These are phyloP conservation scores for Phocides pigmalion DNA, from an alignment of 1,140 invertebrate species.

Conservation along the genomic window DNA sequence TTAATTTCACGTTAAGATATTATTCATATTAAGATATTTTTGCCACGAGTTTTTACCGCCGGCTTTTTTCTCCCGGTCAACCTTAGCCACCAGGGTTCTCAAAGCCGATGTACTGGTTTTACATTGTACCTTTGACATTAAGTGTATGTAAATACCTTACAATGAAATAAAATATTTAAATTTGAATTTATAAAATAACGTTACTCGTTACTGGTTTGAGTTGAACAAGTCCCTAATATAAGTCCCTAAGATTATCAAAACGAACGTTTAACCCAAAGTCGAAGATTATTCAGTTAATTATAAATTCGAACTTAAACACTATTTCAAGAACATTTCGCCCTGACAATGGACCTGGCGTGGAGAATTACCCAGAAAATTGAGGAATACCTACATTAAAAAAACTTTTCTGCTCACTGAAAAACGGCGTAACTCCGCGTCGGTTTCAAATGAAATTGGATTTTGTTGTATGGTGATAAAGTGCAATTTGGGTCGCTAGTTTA, in stretches of 20 bases:
- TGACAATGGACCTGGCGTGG: constrained; percentile 54
- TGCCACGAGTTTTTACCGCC: too few species aligned
- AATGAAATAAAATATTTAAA: too few species aligned
- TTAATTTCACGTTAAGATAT: too few species aligned
- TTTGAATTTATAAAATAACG: too few species aligned
- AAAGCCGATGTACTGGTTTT: too few species aligned
- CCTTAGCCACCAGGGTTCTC: too few species aligned
- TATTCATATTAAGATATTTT: too few species aligned
- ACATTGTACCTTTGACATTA: too few species aligned
- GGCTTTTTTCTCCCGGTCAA: too few species aligned
- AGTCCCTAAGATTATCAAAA: background rate
- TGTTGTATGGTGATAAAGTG: constrained; percentile 53
- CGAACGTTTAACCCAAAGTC: background rate
- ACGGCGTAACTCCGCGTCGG: constrained; percentile 34
- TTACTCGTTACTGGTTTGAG: background rate
- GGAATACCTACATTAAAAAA: constrained; percentile 60
- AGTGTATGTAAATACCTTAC: too few species aligned
- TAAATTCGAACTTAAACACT: constrained; percentile 61
- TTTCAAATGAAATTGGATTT: constrained; percentile 47
- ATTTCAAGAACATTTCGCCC: constrained; percentile 56
- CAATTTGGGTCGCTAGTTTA: constrained; percentile 53
- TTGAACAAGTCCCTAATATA: background rate
- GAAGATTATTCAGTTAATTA: constrained; percentile 43
- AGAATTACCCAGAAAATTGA: constrained; percentile 66
- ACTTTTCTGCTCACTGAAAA: constrained; percentile 36